Evolutionary conservation across 2,797 vertebrate genomes (phyloP).

Genomic region (Cyprinodon diabolis): DNA sequence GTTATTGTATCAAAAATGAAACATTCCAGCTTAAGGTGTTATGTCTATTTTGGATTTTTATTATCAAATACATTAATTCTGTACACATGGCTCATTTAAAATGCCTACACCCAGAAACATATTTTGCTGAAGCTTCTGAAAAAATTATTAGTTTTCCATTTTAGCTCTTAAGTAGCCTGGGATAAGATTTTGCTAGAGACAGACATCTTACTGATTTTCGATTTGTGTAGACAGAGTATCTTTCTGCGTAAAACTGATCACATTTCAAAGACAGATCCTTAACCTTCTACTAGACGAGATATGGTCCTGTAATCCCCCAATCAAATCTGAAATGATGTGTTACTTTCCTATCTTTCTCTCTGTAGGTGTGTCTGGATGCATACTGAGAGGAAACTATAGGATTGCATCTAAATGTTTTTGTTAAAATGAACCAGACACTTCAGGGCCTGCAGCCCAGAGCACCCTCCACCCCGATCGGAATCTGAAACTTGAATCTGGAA

Average conservation of each 20-base stretch:
- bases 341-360: slow-evolving; percentile 40
- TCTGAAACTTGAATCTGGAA: slow-evolving; percentile 71
- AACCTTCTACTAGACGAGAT: slow-evolving; percentile 48
- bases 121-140: too few relatives aligned
- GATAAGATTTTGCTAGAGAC: slow-evolving; percentile 27
- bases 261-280: slow-evolving; percentile 61
- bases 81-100: neutral
- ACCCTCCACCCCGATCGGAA: slow-evolving; percentile 63
- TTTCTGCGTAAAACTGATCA: slow-evolving; percentile 47
- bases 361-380: slow-evolving; percentile 24
- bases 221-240: slow-evolving; percentile 53
- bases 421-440: slow-evolving; percentile 68
- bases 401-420: slow-evolving; percentile 69
- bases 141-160: neutral
- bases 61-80: neutral
- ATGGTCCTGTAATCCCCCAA: slow-evolving; percentile 45
- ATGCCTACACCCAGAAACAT: neutral
- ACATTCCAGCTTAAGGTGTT: neutral
- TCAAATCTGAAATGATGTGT: slow-evolving; percentile 41
- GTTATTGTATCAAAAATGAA: neutral
- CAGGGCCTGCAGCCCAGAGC: slow-evolving; percentile 50
- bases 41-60: neutral
- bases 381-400: slow-evolving; percentile 41
- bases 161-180: slow-evolving; percentile 9
- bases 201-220: slow-evolving; percentile 57